Base-by-base conservation (phyloP, 2,113 vertebrate species). In the Odocoileus hemionus region DNA sequence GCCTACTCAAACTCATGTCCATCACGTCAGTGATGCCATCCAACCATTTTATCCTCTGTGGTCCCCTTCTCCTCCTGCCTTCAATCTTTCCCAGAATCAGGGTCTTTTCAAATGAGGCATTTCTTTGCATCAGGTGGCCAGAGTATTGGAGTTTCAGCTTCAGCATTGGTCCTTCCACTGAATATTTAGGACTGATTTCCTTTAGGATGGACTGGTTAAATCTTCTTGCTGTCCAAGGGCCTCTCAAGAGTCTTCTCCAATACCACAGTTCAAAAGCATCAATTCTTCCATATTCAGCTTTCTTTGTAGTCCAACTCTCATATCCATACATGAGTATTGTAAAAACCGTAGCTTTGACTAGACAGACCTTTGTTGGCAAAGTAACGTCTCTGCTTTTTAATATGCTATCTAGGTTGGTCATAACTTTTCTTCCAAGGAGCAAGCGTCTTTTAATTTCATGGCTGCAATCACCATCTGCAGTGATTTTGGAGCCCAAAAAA, bases 221-320 rank as follows among this genome's bases (percentile, higher is more conserved):
- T 67, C 64, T 67, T 19, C 64, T 67, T n/a, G 16, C 16, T 10
- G 64, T 67, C 33, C 64, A n/a, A 67, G 64, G 64, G 16, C 0
- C 33, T n/a, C 16, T 67, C 64, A 67, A n/a, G 33, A 36, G 16
- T 67, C 64, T 67, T 67, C 17, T 67, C 16, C 64, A 67, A 21
- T 16, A n/a, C 64, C 64, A 5, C 64, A 67, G 64, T 19, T 67
- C 9, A 67, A 67, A 67, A 36, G 3, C 16, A n/a, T 19, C 33
- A 67, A 19, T n/a, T 67, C 64, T 67, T 67, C 8, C 1, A 1
- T 0, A 4, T 33, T n/a, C 16, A 10, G 64, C 16, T 10, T 67
- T 67, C 16, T 67, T 67, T 19, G 19, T 2, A 67, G 33, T 67
- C 33, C 33, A 67, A 67, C 16, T 67, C 61, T 67, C 16, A 67